phyloP scores from a whole-genome alignment of 2,113 vertebrate genomes.

The Eretmochelys imbricata region DNA sequence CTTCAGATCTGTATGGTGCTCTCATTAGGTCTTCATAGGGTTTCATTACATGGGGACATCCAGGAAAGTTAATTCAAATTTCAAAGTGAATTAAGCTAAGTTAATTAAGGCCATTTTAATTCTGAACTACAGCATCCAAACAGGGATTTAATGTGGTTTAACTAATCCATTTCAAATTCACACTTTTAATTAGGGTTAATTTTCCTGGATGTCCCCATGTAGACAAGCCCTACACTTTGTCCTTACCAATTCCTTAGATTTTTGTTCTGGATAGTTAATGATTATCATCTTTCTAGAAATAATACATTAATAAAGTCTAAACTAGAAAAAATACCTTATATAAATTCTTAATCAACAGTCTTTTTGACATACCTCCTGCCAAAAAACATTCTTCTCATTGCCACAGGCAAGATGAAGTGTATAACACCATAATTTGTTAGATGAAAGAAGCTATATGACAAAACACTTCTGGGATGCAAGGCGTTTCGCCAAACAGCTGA shows the following conservation, averaged over 20 bases:
- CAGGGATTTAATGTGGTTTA: background rate
- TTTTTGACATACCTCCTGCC: constrained; percentile 46
- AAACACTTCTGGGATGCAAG: constrained; percentile 71
- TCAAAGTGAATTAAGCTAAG: background rate
- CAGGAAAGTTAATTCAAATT: background rate
- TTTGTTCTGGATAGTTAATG: background rate
- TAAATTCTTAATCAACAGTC: constrained; percentile 57
- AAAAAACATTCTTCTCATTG: constrained; percentile 64
- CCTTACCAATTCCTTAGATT: accelerated
- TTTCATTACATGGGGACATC: background rate
- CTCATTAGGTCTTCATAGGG: background rate
- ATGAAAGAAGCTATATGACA: constrained; percentile 66
- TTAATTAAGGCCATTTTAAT: background rate
- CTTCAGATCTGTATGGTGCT: background rate
- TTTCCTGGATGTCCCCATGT: background rate
- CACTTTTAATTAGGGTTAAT: background rate
- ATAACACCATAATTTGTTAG: constrained; percentile 79
- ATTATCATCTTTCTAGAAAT: constrained; percentile 52
- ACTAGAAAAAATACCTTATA: constrained; percentile 51
- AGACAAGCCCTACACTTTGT: background rate
- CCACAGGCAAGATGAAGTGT: constrained; percentile 66
- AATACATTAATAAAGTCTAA: constrained; percentile 15
- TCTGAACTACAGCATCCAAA: background rate
- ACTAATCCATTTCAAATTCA: background rate
- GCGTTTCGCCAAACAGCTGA: constrained; percentile 70